phyloP scores from a whole-genome alignment of 2,113 vertebrate genomes.

The Globicephala melas region DNA sequence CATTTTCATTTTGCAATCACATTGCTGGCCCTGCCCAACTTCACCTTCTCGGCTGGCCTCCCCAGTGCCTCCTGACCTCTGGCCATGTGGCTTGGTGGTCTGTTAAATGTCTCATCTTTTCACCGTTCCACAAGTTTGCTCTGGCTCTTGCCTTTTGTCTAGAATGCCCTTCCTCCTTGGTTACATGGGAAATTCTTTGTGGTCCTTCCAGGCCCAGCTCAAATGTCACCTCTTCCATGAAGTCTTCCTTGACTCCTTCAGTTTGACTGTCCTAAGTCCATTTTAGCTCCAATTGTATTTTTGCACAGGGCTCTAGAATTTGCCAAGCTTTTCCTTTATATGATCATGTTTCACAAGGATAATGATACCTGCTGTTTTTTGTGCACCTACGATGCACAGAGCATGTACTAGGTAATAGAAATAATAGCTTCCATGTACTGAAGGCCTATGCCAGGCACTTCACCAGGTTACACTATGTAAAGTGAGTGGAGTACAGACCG shows the following conservation, averaged over 20 bases:
- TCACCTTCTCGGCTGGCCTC: not conserved
- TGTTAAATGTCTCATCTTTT: not conserved
- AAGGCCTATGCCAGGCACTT: not conserved
- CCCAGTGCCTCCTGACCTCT: rapidly evolving
- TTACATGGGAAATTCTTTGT: not conserved
- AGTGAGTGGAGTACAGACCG: not conserved
- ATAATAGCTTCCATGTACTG: not conserved
- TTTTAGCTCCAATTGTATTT: not conserved
- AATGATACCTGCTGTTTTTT: not conserved
- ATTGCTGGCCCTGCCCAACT: not conserved
- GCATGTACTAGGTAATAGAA: not conserved
- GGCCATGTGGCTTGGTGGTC: not conserved
- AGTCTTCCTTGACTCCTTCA: not conserved
- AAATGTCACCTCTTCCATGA: not conserved
- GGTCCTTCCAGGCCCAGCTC: not conserved
- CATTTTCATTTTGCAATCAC: not conserved
- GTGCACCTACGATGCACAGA: not conserved
- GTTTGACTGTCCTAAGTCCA: not conserved
- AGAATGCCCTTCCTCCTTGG: not conserved
- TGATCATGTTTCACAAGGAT: not conserved
- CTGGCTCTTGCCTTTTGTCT: not conserved
- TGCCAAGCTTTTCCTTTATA: not conserved
- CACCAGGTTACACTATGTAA: rapidly evolving
- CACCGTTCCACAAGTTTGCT: not conserved
- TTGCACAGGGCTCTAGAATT: not conserved